Evolutionary conservation across 2,797 vertebrate species (phyloP), one percentile per base, ranked within the genome.

Genomic region (Platalea minor): DNA sequence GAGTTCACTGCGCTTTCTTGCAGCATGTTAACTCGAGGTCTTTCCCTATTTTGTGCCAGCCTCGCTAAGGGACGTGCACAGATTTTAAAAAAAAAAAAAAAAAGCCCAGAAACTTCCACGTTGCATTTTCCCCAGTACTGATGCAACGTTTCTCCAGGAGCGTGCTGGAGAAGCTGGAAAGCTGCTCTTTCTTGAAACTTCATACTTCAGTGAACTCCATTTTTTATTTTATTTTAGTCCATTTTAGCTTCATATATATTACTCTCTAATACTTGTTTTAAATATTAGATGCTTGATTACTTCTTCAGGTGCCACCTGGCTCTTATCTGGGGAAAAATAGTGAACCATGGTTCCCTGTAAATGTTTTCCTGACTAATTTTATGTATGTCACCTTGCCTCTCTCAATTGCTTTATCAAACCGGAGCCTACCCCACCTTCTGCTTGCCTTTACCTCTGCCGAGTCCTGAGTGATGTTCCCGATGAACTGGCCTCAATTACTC

Each of bases 401-500:
- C 64, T 73, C 74, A 18, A 17, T 51, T 69, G 75, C 87, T 88
- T 75, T 82, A 46, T 91, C 94, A 77, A 72, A 67, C 51, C 5
- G 2, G 76, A 82, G 56, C 64, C 79, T 45, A 16, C 53, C 50
- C 68, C 68, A 28, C 75, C 67, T 89, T 35, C 65, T 7, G 1
- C 33, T 43, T 85, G 64, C 48, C 56, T 68, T 64, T 86, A 9
- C 53, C 83, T 69, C 61, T 88, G 67, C 75, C 4, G 9, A 60
- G 41, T 24, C 9, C 80, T 76, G 88, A 89, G 74, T 48, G 81
- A 89, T 93, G 84, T 76, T 92, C 72, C 75, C 9, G 0, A 9
- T 56, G 91, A 75, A 35, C 91, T 70, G 91, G 59, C 88, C 89
- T 89, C 92, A 50, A 7, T 87, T 94, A 76, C 86, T 76, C 43